Base-by-base conservation (phyloP, 1,140 invertebrate genomes). In the Harpegnathos saltator region DNA sequence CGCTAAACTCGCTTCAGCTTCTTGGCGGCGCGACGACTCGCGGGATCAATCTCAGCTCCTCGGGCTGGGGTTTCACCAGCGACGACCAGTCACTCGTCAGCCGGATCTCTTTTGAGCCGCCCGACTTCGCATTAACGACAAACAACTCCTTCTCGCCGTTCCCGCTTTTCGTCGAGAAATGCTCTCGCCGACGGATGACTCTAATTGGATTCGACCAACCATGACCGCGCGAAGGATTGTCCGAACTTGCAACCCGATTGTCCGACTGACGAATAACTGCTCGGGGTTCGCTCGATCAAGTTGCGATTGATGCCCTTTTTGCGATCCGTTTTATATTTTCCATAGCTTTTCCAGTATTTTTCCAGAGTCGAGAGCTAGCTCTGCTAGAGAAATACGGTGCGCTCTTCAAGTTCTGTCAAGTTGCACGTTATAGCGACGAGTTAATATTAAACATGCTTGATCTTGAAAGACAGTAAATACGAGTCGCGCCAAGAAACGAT, bases 401-500 rank as follows among this genome's bases (percentile, higher is more conserved):
- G 15, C n/a, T 66, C 56, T 2, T 9, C 9, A 5, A 68, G 54
- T 14, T 74, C 0, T 38, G 26, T 22, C 38, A 52, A 50, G 33
- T 48, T 11, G 3, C 4, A 12, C 1, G 3, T 75, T 62, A 33
- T 63, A 63, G 63, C 15, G 22, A 50, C 4, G 15, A 11, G 26
- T 66, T 65, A 62, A 75, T 29, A 62, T 63, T 19, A 62, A 50
- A 5, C 9, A 59, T 73, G 0, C 44, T 5, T 19, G 9, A 33
- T 29, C 33, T 33, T 75, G 61, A 11, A 33, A 17, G 66, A 4
- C 22, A 17, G 14, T 50, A 61, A 74, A 3, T 59, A 38, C 54
- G 17, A 33, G 48, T 59, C 33, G 14, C 58, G 50, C 84, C 84
- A 83, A 66, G 80, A 77, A 83, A 73, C 84, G 66, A 29, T 22